Evolutionary conservation across 64 coral and sea anemone species (phyloP).

Genomic region (Pachyseris speciosa): DNA sequence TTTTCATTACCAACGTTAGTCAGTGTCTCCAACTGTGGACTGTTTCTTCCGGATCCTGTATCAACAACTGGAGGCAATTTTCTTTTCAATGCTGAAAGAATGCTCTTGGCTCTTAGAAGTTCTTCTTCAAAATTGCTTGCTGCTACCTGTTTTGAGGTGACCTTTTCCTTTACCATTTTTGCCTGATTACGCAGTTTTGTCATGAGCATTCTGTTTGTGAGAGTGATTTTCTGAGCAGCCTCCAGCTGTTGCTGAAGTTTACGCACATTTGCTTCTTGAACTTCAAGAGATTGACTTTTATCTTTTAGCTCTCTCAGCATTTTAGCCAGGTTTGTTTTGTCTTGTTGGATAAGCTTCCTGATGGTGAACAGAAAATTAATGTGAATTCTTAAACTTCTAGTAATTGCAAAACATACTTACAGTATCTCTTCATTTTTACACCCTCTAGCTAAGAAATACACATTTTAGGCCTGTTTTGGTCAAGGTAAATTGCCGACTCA

Average conservation of each 20-base stretch:
- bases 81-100: constrained; percentile 78
- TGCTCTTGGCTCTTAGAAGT: constrained; percentile 80
- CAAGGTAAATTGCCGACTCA: too few species aligned
- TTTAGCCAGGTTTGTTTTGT: constrained; percentile 34
- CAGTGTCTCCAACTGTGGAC: neutral
- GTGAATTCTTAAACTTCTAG: neutral
- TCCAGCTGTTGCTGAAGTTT: constrained; percentile 62
- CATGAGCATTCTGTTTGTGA: constrained; percentile 41
- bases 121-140: constrained; percentile 82
- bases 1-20: constrained; percentile 47
- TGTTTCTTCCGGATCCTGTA: constrained; percentile 29
- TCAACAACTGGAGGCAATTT: constrained; percentile 14
- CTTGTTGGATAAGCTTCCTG: constrained; percentile 56
- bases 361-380: neutral
- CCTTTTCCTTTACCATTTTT: constrained; percentile 70
- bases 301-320: constrained; percentile 18
- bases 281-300: constrained; percentile 17
- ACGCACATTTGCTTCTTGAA: constrained; percentile 23
- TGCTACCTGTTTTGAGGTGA: constrained; percentile 38
- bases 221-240: constrained; percentile 34
- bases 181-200: constrained; percentile 44
- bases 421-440: too few species aligned
- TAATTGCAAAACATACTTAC: too few species aligned
- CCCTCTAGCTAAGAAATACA: too few species aligned
- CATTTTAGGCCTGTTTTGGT: too few species aligned